Evolutionary conservation across 2,888 invertebrate species (phyloP).

Genomic region (Macrophya alboannulata): DNA sequence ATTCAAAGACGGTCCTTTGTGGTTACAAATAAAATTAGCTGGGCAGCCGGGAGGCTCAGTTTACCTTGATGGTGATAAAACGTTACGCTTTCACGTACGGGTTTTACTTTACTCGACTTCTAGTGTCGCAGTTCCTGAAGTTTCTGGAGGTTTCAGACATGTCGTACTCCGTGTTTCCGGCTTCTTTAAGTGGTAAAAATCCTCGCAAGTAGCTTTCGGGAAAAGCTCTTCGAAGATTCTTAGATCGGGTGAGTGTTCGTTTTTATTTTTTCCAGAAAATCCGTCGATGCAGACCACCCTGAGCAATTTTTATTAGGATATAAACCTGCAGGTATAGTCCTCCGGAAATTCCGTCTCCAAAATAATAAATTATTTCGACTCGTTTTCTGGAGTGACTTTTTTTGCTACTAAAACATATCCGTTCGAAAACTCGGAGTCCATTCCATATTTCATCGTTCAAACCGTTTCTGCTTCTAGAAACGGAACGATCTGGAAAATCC

Average conservation of each 20-base stretch:
- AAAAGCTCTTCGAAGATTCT: conserved; percentile 14
- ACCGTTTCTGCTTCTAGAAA: background rate
- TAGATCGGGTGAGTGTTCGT: background rate
- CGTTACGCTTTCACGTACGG: background rate
- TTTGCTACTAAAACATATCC: background rate
- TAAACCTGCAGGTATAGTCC: conserved; percentile 1
- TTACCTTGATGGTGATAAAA: background rate
- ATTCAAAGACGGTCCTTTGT: background rate
- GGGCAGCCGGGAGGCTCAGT: background rate
- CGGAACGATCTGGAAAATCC: background rate
- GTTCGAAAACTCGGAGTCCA: background rate
- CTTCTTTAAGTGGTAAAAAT: background rate
- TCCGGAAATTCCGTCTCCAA: background rate
- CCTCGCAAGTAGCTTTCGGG: background rate
- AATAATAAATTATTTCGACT: conserved; percentile 1
- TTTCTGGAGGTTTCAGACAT: background rate
- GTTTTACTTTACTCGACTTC: background rate
- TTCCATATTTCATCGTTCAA: background rate
- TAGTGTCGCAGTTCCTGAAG: background rate
- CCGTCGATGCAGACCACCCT: background rate
- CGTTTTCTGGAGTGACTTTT: conserved; percentile 12
- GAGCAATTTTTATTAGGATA: background rate
- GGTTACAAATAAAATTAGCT: background rate
- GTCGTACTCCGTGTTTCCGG: background rate
- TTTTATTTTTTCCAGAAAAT: background rate